A percentile compares a stretch with the other conserved stretches of the same genome.
Conservation (phyloP, 37 sponge, comb jelly and placozoan species). For the Halichondria panicea region DNA sequence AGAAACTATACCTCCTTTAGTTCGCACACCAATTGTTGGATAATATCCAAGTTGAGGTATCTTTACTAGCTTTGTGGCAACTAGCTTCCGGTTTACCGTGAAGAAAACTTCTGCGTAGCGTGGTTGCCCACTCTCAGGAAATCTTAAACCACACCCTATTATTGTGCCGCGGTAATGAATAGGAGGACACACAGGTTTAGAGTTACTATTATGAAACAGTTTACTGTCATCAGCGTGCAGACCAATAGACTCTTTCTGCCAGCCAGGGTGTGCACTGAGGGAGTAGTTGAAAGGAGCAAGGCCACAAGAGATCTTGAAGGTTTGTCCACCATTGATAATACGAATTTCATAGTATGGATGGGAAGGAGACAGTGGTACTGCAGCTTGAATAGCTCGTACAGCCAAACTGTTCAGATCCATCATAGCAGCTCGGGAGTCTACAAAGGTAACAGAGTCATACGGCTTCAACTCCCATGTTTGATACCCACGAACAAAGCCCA, state of each 20-base stretch:
- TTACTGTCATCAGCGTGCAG: slow-evolving; percentile 56
- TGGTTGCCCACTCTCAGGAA: slow-evolving; percentile 30
- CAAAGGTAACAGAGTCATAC: background rate
- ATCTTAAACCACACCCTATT: slow-evolving; percentile 74
- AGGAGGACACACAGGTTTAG: slow-evolving; percentile 8
- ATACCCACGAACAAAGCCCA: slow-evolving; percentile 44
- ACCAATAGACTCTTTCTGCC: slow-evolving; percentile 53
- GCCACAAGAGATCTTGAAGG: slow-evolving; percentile 56
- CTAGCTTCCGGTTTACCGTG: slow-evolving; percentile 43
- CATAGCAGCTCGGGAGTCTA: background rate
- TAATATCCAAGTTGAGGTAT: slow-evolving; percentile 65
- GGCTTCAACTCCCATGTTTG: background rate
- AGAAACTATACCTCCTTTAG: slow-evolving; percentile 21
- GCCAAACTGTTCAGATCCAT: background rate
- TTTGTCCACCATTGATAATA: slow-evolving; percentile 4
- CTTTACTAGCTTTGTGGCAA: slow-evolving; percentile 32
- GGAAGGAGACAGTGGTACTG: slow-evolving; percentile 49
- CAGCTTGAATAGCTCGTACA: slow-evolving; percentile 54
- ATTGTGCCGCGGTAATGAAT: slow-evolving; percentile 26
- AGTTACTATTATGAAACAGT: slow-evolving; percentile 28
- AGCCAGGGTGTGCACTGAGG: slow-evolving; percentile 61
- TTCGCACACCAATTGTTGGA: slow-evolving; percentile 68
- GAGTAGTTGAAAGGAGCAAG: slow-evolving; percentile 48
- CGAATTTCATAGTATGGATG: slow-evolving; percentile 63
- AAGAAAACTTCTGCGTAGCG: slow-evolving; percentile 67